These are phyloP conservation scores for Eudemis profundana DNA, from an alignment of 2,888 invertebrate species.

Conservation along the genomic window DNA sequence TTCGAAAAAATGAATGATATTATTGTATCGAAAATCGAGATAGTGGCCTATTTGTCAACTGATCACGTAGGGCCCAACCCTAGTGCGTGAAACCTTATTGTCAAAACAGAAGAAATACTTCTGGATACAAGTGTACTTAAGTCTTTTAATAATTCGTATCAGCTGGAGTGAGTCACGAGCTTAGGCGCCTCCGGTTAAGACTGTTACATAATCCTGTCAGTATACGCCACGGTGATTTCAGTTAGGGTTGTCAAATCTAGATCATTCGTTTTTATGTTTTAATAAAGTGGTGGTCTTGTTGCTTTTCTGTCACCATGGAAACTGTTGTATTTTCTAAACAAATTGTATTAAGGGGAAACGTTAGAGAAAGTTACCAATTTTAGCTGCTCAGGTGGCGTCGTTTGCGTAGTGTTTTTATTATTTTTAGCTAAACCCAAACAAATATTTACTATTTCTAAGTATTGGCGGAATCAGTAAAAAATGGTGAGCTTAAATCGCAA, in stretches of 20 bases:
- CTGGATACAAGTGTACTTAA: background rate
- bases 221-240: background rate
- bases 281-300: background rate
- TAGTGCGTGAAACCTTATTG: background rate
- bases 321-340: no score
- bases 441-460: no score
- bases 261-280: background rate
- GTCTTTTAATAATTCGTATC: background rate
- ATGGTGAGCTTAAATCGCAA: no score
- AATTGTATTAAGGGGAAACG: no score
- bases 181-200: conserved; percentile 17
- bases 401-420: no score
- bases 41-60: conserved; percentile 17
- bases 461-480: no score
- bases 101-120: background rate
- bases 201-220: conserved; percentile 19
- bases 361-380: no score
- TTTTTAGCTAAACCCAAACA: no score
- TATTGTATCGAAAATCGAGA: conserved; percentile 16
- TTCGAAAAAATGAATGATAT: conserved; percentile 12
- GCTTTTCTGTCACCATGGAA: no score
- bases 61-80: conserved; percentile 16
- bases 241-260: conserved; percentile 21
- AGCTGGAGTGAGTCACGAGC: conserved; percentile 9
- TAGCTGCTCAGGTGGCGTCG: no score